Evolutionary conservation across 2,797 vertebrate genomes (phyloP), one percentile per base, ranked within the genome.

Genomic region (Pelobates cultripes): DNA sequence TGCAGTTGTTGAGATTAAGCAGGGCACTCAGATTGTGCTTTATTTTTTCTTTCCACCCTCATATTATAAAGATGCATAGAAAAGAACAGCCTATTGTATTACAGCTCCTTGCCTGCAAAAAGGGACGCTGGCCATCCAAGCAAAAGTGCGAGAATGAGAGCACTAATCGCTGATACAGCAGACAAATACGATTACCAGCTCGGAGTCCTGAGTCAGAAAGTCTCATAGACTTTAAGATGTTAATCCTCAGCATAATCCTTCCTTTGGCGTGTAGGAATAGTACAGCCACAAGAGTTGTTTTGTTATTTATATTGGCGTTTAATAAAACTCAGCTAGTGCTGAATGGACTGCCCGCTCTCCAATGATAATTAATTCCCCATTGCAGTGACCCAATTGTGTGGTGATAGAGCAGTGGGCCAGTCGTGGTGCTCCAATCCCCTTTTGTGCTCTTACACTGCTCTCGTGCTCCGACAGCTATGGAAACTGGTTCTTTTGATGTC

Each of bases 281-380:
- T 86, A 89, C 92, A 90, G 91, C 94, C 94, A 93, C 93, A 94
- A 95, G 93, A 93, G 93, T 92, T 93, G 94, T 94, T 95, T 94
- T 94, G 93, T 95, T 93, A 93, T 94, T 94, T 94, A 93, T 94
- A 94, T 94, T 93, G 94, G 94, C 94, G 93, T 95, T 94, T 95
- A 94, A 95, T 94, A 94, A 94, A 94, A 93, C 94, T 90, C 92
- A 91, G 94, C 87, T 90, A 89, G 92, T n/a, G 85, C 83, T 94
- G 92, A 95, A 95, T 94, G 91, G 91, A 91, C 90, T 89, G 92
- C 93, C 92, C 92, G 91, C 93, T 94, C 94, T 92, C 92, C 92
- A 93, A 94, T 93, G 93, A 91, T 94, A 93, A 95, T 95, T 94
- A 95, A 95, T 94, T 94, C 93, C 91, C 93, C 91, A 94, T 95